These are phyloP conservation scores for Copidosoma aretas DNA, from an alignment of 2,888 invertebrate genomes.

Conservation along the genomic window DNA sequence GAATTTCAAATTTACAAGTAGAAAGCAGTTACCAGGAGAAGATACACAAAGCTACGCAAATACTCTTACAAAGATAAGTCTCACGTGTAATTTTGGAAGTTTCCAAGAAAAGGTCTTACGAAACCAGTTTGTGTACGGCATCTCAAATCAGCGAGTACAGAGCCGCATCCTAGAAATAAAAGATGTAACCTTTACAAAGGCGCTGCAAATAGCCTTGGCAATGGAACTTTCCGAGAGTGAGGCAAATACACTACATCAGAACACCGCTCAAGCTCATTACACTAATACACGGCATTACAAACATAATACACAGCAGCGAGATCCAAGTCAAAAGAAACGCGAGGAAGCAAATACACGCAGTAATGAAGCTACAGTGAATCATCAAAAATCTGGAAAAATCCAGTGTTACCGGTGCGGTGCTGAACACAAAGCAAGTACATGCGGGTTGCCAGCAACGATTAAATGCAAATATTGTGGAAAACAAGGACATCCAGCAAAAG, in stretches of 20 bases:
- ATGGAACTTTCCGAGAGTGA: not conserved
- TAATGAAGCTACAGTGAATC: not conserved
- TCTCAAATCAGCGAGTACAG: not conserved
- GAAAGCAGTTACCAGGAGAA: constrained; percentile 1
- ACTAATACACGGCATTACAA: not conserved
- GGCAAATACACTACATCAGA: not conserved
- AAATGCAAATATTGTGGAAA: not conserved
- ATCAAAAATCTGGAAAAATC: not conserved
- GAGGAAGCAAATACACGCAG: not conserved
- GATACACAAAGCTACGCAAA: not conserved
- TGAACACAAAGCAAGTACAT: not conserved
- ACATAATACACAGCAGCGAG: not conserved
- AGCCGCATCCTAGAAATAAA: not conserved
- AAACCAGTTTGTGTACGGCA: not conserved
- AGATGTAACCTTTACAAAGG: not conserved
- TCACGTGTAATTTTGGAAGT: not conserved
- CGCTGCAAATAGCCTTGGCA: not conserved
- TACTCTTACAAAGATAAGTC: not conserved
- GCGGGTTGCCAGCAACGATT: not conserved
- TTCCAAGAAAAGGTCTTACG: not conserved
- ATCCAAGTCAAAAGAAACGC: not conserved
- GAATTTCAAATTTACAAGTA: constrained; percentile 1
- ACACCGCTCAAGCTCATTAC: not conserved
- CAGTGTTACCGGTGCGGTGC: not conserved
- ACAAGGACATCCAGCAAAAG: not conserved